Evolutionary conservation across 1,140 invertebrate species (phyloP), one percentile per base, ranked within the genome.

Genomic region (Apis mellifera): DNA sequence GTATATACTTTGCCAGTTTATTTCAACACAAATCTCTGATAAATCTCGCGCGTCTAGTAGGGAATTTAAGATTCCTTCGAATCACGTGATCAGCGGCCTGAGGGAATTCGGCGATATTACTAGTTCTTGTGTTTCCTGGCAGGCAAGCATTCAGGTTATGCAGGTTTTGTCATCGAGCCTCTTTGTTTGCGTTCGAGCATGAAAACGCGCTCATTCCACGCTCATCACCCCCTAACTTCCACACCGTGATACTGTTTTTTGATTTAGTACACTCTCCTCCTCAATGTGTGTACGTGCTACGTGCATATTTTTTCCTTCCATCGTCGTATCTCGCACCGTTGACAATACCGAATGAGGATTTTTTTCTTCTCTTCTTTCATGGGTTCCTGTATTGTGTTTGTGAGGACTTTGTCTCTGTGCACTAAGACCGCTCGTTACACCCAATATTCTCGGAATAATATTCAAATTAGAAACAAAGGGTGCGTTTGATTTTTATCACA

Each of bases 131-230:
- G 74, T 88, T 88, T 88, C 85, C 83, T 84, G 80, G 80, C 84
- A 73, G 83, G 62, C 71, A n/a, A 86, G 89, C 89, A 91, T 92
- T 92, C 88, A 90, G 85, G 86, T 84, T 84, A 78, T 86, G 86
- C 90, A 82, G 82, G 90, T 92, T 92, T 92, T 92, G 91, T 92
- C 90, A 92, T 91, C 87, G 86, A 87, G 89, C 81, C 87, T 90
- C 91, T 92, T 92, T 92, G 92, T 92, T 91, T 88, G 82, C 84
- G 86, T 89, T 87, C 85, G 75, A 89, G 88, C 86, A 89, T 90
- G 88, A 92, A 92, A 91, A 91, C 87, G 86, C 84, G 82, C 86
- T 89, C 84, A 79, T 90, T 84, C 82, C 88, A 83, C 59, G 89
- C 88, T 84, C 83, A 72, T 89, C 78, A 73, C 65, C 74, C 74